Percentiles rank a stretch among this genome's conserved stretches.
Conservation (phyloP, 2,113 vertebrate genomes). For the Serilophus lunatus region DNA sequence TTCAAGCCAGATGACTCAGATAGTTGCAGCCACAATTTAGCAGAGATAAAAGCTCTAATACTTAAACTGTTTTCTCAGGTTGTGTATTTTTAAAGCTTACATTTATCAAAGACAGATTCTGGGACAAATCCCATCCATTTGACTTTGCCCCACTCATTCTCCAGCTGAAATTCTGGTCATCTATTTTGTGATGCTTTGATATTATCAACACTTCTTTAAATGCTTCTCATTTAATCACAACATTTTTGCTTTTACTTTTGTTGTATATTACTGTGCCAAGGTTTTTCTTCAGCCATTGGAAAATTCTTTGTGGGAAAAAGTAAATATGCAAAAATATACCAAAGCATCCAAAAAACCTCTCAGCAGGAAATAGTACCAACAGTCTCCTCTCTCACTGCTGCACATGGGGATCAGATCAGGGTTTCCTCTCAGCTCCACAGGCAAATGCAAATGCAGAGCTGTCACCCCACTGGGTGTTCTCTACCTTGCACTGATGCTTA, state of each 20-base stretch:
- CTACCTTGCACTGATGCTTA: neutral
- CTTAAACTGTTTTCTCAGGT: neutral
- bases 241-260: neutral
- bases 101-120: neutral
- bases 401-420: neutral
- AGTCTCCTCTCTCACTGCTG: neutral
- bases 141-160: neutral
- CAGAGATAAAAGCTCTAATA: slow-evolving; percentile 6
- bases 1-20: neutral
- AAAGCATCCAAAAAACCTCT: neutral
- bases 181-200: neutral
- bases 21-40: neutral
- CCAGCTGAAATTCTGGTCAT: neutral
- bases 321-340: neutral
- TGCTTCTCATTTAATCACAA: neutral
- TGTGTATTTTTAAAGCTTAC: slow-evolving; percentile 24
- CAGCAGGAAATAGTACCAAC: neutral
- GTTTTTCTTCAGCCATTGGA: neutral
- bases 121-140: slow-evolving; percentile 1
- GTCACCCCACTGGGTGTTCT: neutral
- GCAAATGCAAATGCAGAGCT: neutral
- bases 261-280: neutral
- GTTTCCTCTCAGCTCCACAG: neutral
- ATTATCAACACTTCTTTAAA: neutral
- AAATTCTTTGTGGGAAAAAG: neutral